Evolutionary conservation across 2,888 invertebrate species (phyloP).

Genomic region (Ectemnius continuus): DNA sequence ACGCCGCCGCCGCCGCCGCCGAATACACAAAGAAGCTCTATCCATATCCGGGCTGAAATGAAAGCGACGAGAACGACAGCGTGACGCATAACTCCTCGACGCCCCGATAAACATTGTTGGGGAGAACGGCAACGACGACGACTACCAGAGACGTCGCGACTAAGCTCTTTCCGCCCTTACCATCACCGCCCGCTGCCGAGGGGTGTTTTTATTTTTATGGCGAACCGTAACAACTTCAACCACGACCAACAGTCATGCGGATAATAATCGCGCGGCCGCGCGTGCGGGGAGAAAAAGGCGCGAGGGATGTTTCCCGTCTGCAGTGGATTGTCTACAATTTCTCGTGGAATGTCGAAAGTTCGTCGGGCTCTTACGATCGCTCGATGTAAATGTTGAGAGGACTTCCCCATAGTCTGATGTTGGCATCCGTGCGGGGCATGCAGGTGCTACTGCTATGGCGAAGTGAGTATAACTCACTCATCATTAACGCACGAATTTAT

Average conservation of each 20-base stretch:
- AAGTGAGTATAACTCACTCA: conserved; percentile 35
- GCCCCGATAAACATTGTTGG: conserved; percentile 39
- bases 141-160: background rate
- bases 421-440: conserved; percentile 17
- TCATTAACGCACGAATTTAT: conserved; percentile 53
- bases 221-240: conserved; percentile 18
- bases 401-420: conserved; percentile 8
- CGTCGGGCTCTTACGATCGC: conserved; percentile 1
- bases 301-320: background rate
- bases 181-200: background rate
- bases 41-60: conserved; percentile 30
- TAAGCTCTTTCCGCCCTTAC: conserved; percentile 10
- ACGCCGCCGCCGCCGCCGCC: conserved; percentile 6
- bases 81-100: conserved; percentile 47
- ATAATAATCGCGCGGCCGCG: conserved; percentile 40
- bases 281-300: too few relatives aligned
- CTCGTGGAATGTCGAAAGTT: background rate
- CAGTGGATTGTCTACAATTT: background rate
- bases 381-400: conserved; percentile 8
- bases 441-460: conserved; percentile 40
- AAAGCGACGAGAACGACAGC: conserved; percentile 22
- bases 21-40: conserved; percentile 31
- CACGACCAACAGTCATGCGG: conserved; percentile 26
- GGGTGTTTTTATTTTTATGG: conserved; percentile 45
- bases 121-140: background rate